Conservation (phyloP, 2,888 invertebrate species). For the Tiliacea citrago region DNA sequence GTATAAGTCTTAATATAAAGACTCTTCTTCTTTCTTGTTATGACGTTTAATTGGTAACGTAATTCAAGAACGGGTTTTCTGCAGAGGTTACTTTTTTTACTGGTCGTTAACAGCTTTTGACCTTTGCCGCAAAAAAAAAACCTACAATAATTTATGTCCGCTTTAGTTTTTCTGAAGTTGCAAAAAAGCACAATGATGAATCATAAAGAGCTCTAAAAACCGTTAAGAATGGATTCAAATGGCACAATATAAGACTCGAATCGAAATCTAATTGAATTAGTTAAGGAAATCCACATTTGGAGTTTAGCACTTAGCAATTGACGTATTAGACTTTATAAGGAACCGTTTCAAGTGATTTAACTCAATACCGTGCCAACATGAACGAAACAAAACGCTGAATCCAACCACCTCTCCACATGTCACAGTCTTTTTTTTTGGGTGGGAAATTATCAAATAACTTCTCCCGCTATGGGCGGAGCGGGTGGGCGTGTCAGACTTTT, state of each 20-base stretch:
- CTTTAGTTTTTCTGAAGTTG: background rate
- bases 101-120: background rate
- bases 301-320: background rate
- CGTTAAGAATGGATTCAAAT: background rate
- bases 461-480: too few species aligned
- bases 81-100: constrained; percentile 15
- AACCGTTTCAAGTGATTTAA: background rate
- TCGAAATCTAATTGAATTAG: constrained; percentile 1
- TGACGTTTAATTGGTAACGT: constrained; percentile 20
- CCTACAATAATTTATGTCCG: background rate
- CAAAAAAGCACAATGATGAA: constrained; percentile 24
- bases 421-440: too few species aligned
- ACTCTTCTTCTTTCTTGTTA: too few species aligned
- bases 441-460: too few species aligned
- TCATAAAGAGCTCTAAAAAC: constrained; percentile 2
- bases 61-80: constrained; percentile 33
- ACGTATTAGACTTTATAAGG: background rate
- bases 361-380: constrained; percentile 5
- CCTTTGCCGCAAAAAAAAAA: constrained; percentile 20
- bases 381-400: constrained; percentile 18
- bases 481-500: too few species aligned
- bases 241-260: background rate
- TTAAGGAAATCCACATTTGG: background rate
- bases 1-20: too few species aligned
- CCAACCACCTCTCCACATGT: constrained; percentile 23